Conservation (phyloP, 1,140 invertebrate genomes). For the Penaeus japonicus region DNA sequence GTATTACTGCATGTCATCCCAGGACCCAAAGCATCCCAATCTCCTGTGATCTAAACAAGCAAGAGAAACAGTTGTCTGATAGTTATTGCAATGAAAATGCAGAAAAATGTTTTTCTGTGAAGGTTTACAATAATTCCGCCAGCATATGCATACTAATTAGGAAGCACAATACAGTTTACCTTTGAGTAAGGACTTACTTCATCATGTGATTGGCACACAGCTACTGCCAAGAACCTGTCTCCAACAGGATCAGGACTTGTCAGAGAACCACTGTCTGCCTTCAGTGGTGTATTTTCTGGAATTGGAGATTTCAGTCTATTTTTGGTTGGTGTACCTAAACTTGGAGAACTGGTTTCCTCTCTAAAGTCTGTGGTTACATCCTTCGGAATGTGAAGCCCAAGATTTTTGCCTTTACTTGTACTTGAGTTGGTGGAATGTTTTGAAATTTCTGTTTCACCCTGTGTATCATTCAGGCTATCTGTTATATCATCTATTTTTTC, state of each 20-base stretch:
- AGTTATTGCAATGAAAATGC: no score
- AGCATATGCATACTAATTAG: background rate
- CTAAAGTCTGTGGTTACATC: background rate
- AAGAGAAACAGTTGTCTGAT: no score
- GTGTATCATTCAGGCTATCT: no score
- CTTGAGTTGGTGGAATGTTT: background rate
- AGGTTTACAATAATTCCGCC: background rate
- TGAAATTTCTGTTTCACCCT: background rate
- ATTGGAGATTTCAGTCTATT: conserved; percentile 27
- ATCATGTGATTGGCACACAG: conserved; percentile 29
- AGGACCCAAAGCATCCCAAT: no score
- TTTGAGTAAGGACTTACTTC: conserved; percentile 34
- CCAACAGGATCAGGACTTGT: conserved; percentile 44
- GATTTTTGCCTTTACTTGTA: background rate
- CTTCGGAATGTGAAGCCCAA: background rate
- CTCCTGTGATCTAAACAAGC: no score
- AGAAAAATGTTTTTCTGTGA: no score
- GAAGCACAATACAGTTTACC: background rate
- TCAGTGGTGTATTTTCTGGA: background rate
- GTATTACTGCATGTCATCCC: background rate
- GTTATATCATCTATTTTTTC: no score
- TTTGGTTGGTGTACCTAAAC: background rate
- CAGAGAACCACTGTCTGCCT: background rate
- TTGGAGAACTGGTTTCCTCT: background rate
- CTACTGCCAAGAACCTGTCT: conserved; percentile 33